These are phyloP conservation scores for Lathamus discolor DNA, from an alignment of 2,113 vertebrate genomes.

Conservation along the genomic window DNA sequence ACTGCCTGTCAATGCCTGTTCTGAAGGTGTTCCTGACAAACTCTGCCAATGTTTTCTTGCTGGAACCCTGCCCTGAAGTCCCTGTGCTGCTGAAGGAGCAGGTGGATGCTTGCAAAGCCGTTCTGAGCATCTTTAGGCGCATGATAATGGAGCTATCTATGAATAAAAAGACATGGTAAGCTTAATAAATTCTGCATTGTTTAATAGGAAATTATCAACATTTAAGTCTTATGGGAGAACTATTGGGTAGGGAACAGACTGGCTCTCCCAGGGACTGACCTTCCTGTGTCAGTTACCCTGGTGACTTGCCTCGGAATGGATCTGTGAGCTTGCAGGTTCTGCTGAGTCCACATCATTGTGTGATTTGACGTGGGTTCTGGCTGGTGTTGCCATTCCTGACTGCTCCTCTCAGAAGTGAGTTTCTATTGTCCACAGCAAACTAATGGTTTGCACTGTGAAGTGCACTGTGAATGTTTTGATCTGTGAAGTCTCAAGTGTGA, in stretches of 20 bases:
- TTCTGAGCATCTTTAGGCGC: slow-evolving; percentile 92
- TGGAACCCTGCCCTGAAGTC: slow-evolving; percentile 93
- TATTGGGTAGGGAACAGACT: background rate
- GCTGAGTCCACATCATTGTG: background rate
- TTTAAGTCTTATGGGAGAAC: background rate
- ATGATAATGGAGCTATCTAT: slow-evolving; percentile 98
- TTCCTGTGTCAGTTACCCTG: fast-evolving
- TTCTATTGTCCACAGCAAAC: background rate
- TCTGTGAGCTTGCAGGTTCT: background rate
- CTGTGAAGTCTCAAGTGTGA: background rate
- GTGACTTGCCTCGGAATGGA: background rate
- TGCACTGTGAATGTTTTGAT: background rate
- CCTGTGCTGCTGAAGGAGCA: slow-evolving; percentile 92
- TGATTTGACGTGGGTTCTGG: background rate
- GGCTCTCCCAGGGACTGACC: background rate
- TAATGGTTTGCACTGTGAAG: background rate
- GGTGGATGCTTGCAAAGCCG: slow-evolving; percentile 92
- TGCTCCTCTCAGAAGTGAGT: background rate
- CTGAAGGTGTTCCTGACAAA: slow-evolving; percentile 95
- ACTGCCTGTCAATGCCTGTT: background rate
- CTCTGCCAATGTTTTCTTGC: slow-evolving; percentile 92
- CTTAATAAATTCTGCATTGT: background rate
- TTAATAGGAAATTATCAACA: background rate
- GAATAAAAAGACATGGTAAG: slow-evolving; percentile 92
- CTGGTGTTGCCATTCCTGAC: background rate